phyloP scores from a whole-genome alignment of 2,797 vertebrate genomes.

The Tinamus major region DNA sequence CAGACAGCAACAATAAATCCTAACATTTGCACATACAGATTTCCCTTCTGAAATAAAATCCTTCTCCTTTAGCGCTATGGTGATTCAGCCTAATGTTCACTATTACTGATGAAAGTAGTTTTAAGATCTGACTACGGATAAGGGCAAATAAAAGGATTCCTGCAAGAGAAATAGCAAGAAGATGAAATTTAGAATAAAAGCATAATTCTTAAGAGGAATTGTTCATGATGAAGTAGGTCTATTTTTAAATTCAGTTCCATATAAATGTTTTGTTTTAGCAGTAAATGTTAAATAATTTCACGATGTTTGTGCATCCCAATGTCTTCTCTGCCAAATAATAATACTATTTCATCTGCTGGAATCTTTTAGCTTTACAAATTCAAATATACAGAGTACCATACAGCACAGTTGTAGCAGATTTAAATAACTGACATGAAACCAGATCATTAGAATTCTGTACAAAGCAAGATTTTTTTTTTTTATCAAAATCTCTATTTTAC shows the following conservation, averaged over 20 bases:
- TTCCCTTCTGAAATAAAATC: not conserved
- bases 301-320: constrained; percentile 17
- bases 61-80: not conserved
- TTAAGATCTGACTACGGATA: constrained; percentile 6
- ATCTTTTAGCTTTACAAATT: not conserved
- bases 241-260: constrained; percentile 55
- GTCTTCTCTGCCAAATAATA: constrained; percentile 51
- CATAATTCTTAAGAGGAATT: constrained; percentile 34
- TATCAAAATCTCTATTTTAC: not conserved
- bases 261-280: constrained; percentile 36
- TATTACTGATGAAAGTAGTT: constrained; percentile 18
- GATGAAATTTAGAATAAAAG: constrained; percentile 45
- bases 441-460: not conserved
- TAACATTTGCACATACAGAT: not conserved
- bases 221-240: constrained; percentile 23
- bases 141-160: constrained; percentile 40
- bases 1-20: constrained; percentile 12
- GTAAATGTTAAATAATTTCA: constrained; percentile 44
- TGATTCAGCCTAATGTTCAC: constrained; percentile 40
- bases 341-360: not conserved
- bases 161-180: constrained; percentile 4
- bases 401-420: not conserved
- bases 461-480: not conserved
- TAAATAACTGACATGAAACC: not conserved
- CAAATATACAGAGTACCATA: not conserved